A percentile compares a stretch with the other conserved stretches of the same genome.
phyloP scores from a whole-genome alignment of 2,113 vertebrate genomes.

The Hydrolagus affinis region DNA sequence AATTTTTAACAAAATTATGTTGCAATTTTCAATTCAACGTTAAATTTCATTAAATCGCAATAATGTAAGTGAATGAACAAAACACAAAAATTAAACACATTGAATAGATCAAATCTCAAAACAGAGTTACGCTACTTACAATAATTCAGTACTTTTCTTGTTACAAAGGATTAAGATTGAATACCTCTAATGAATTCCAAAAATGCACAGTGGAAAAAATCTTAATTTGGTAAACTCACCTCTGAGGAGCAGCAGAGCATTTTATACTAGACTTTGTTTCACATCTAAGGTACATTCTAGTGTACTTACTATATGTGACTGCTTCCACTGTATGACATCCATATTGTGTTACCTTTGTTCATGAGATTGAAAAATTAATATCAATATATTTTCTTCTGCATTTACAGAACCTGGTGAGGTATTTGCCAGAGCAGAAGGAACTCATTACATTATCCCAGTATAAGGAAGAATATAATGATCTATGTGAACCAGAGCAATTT shows the following conservation, averaged over 20 bases:
- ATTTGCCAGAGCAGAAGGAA: conserved; percentile 88
- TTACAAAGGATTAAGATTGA: too few species aligned
- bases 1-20: too few species aligned
- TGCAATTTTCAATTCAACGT: too few species aligned
- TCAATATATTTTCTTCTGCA: conserved; percentile 41
- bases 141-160: too few species aligned
- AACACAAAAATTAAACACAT: too few species aligned
- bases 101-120: too few species aligned
- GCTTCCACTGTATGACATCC: conserved; percentile 19
- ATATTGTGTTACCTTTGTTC: neutral
- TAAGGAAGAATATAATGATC: conserved; percentile 82
- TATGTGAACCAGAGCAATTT: conserved; percentile 91
- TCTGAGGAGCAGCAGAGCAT: neutral
- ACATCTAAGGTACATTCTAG: neutral
- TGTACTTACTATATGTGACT: neutral
- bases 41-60: too few species aligned
- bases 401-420: conserved; percentile 85
- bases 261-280: neutral
- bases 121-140: too few species aligned
- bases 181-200: too few species aligned
- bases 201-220: too few species aligned
- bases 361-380: conserved; percentile 33
- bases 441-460: conserved; percentile 79
- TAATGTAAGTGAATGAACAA: too few species aligned
- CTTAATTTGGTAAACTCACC: neutral